phyloP scores from a whole-genome alignment of 2,113 vertebrate genomes.

The Ibidorhyncha struthersii region DNA sequence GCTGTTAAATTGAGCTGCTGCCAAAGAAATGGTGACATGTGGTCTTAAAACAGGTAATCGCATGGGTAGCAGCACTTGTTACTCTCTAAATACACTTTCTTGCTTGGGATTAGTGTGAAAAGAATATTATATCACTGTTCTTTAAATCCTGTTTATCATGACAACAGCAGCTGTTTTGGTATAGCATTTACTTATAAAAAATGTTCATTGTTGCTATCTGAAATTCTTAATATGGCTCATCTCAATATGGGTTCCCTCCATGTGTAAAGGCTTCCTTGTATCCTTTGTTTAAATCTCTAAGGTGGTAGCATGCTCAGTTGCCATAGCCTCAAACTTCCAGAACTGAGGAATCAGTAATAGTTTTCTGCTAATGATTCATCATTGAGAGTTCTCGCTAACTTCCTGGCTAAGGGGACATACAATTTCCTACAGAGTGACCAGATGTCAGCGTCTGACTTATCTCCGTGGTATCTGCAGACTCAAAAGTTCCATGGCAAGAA shows the following conservation, averaged over 20 bases:
- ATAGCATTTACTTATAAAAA: neutral
- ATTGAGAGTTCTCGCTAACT: neutral
- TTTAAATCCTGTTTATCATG: neutral
- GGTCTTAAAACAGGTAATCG: neutral
- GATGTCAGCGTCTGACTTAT: neutral
- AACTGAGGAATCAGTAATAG: neutral
- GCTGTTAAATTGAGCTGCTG: neutral
- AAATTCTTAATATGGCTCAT: neutral
- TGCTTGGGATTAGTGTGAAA: neutral
- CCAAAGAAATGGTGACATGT: neutral
- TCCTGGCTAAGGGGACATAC: neutral
- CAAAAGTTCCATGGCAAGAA: neutral
- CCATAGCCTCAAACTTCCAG: neutral
- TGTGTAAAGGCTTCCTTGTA: neutral
- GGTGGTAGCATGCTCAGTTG: neutral
- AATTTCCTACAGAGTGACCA: neutral
- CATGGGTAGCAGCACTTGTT: neutral
- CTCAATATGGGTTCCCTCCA: neutral
- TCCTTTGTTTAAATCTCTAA: neutral
- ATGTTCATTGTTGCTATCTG: neutral
- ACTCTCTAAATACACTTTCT: neutral
- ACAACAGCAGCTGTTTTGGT: neutral
- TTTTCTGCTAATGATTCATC: neutral
- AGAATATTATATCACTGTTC: neutral
- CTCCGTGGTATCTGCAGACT: neutral